Evolutionary conservation across 2,797 vertebrate species (phyloP).

Genomic region (Paedocypris micromegethes): DNA sequence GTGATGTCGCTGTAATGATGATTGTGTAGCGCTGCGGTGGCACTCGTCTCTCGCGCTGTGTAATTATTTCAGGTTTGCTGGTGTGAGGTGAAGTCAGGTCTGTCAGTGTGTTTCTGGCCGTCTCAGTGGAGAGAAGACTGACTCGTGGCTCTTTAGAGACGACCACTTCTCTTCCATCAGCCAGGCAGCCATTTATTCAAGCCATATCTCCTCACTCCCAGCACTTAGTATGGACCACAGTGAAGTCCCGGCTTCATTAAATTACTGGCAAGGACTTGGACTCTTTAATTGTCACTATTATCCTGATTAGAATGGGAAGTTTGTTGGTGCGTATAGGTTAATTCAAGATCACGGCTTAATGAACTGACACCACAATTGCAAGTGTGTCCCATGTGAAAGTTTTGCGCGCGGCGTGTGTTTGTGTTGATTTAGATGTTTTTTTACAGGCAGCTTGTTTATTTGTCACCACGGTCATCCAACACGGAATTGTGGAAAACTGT

Average conservation of each 20-base stretch:
- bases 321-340: constrained; percentile 36
- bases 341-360: constrained; percentile 44
- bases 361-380: constrained; percentile 1
- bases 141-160: constrained; percentile 25
- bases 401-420: constrained; percentile 7
- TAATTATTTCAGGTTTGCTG: constrained; percentile 24
- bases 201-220: constrained; percentile 32
- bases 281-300: constrained; percentile 41
- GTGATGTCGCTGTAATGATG: constrained; percentile 20
- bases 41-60: constrained; percentile 1
- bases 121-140: constrained; percentile 18
- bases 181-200: constrained; percentile 36
- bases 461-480: too few species aligned
- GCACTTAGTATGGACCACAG: constrained; percentile 39
- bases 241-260: constrained; percentile 44
- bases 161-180: constrained; percentile 29
- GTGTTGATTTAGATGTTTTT: too few species aligned
- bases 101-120: constrained; percentile 14
- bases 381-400: neutral
- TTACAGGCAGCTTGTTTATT: too few species aligned
- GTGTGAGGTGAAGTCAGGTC: constrained; percentile 19
- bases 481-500: too few species aligned
- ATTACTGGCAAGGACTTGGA: constrained; percentile 43
- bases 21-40: constrained; percentile 14
- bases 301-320: constrained; percentile 42